Conservation (phyloP, 2,113 vertebrate species). For the Charina bottae region DNA sequence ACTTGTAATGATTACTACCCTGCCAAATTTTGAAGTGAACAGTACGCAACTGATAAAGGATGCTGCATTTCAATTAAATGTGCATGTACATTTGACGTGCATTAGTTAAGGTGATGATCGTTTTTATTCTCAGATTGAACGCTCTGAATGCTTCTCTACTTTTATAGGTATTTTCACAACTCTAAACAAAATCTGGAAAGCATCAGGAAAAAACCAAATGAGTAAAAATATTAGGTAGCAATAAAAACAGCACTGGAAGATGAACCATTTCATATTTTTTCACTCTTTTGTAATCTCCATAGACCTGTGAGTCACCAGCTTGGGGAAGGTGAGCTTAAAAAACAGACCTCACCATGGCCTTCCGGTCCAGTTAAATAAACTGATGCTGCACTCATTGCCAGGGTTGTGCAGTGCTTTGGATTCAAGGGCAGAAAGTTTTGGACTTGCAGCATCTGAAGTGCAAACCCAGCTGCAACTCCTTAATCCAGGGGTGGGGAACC, state of each 20-base stretch:
- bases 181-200: background rate
- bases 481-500: too few relatives aligned
- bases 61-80: background rate
- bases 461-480: background rate
- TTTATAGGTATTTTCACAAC: background rate
- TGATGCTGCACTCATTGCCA: background rate
- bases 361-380: background rate
- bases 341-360: background rate
- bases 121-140: background rate
- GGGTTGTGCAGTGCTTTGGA: background rate
- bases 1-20: background rate
- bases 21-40: background rate
- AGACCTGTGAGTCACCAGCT: background rate
- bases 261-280: background rate
- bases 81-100: background rate
- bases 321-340: background rate
- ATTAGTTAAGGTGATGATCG: background rate
- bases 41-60: background rate
- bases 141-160: background rate
- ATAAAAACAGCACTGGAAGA: background rate
- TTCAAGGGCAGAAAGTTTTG: background rate
- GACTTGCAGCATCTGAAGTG: background rate
- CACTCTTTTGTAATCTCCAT: background rate
- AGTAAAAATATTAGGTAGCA: background rate
- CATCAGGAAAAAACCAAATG: background rate